Conservation (phyloP, 2,888 invertebrate genomes). For the Antheraea assamensis region DNA sequence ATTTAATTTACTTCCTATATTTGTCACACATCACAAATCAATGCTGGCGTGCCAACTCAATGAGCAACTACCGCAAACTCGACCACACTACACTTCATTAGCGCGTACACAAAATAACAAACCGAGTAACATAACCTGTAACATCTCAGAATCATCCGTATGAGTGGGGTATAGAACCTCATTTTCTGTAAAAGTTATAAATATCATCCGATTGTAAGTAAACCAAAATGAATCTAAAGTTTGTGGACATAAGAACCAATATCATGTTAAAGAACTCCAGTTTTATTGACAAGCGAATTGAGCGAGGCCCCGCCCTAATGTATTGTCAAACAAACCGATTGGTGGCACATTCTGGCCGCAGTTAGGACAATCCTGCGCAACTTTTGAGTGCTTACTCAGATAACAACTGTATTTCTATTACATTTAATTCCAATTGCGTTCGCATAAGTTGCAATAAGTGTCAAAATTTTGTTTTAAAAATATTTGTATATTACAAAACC, state of each 20-base stretch:
- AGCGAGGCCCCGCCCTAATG: constrained; percentile 61
- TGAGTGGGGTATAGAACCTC: constrained; percentile 37
- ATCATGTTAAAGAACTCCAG: constrained; percentile 2
- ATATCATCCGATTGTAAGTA: not conserved
- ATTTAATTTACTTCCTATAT: constrained; percentile 42
- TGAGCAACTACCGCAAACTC: constrained; percentile 79
- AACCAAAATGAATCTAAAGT: not conserved
- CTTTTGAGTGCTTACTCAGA: constrained; percentile 58
- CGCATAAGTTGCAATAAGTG: not conserved
- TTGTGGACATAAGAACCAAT: constrained; percentile 21
- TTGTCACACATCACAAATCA: constrained; percentile 69
- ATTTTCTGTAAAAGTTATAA: constrained; percentile 29
- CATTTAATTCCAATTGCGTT: constrained; percentile 16
- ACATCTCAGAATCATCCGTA: constrained; percentile 49
- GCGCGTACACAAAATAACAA: constrained; percentile 73
- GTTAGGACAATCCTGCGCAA: constrained; percentile 74
- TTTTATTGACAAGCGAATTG: constrained; percentile 38
- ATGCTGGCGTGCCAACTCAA: constrained; percentile 75
- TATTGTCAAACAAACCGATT: constrained; percentile 74
- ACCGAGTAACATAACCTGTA: constrained; percentile 47
- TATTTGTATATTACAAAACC: not conserved
- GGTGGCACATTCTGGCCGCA: constrained; percentile 55
- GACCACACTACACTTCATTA: constrained; percentile 74
- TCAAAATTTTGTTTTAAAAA: not conserved
- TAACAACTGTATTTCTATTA: constrained; percentile 46